Evolutionary conservation across 2,113 vertebrate species (phyloP), one percentile per base, ranked within the genome.

Genomic region (Lucifuga dentata): DNA sequence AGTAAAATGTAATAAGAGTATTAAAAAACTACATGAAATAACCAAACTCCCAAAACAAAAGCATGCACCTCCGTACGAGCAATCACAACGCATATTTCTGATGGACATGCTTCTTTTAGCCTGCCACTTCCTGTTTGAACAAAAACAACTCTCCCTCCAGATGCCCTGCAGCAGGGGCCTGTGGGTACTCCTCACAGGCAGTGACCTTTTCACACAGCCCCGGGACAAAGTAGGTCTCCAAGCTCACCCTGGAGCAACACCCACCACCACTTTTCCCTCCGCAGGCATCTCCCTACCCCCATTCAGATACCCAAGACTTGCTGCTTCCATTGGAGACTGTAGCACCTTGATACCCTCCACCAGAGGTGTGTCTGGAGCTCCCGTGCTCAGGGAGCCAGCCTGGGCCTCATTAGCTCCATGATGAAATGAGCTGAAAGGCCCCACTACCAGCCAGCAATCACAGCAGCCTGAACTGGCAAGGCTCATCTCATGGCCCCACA

Each of bases 381-480:
- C 53, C 0, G 21, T 71, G 87, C 78, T 85, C 46, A 15, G 88
- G 78, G 89, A 87, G 68, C 35, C 5, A 35, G 76, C 85, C 81
- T 81, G 78, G 90, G 86, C 90, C 90, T 93, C 92, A 93, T 93
- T 92, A 93, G 78, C 79, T 70, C 81, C 79, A 90, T 92, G 93
- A 93, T 93, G 92, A 93, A 93, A 93, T 84, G 81, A 89, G 84
- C 80, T 92, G 93, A 92, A 93, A 93, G 89, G 80, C 74, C 84
- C 77, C 52, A 68, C 74, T 43, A 78, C n/a, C 75, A 87, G 78
- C 73, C 65, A 77, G 88, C 86, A 90, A 90, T 91, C 86, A 87
- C 88, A 86, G 89, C 79, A 78, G 73, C 68, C 68, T 72, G 83
- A 85, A 82, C 84, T 73, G 83, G 69, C 85, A 59, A 82, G 78